Conservation (phyloP, 2,797 vertebrate genomes). For the Cyclura pinguis region DNA sequence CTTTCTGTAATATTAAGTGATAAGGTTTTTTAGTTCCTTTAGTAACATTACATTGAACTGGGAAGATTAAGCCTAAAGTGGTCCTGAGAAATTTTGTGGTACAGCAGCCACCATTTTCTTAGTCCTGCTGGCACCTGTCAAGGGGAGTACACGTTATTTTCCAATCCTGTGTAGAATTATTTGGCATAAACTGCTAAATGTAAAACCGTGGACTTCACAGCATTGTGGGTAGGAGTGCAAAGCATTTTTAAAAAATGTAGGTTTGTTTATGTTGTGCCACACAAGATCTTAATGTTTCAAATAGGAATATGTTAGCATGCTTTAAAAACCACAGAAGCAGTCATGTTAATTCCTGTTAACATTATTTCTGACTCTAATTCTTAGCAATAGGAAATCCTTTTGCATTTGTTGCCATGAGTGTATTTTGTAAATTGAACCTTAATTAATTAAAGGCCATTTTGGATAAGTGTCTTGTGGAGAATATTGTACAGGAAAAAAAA, state of each 20-base stretch:
- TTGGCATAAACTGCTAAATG: background rate
- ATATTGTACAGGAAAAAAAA: background rate
- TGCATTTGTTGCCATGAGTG: slow-evolving; percentile 43
- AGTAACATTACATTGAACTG: background rate
- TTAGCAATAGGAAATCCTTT: slow-evolving; percentile 41
- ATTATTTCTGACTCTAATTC: background rate
- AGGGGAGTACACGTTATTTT: too few species aligned
- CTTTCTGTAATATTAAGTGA: slow-evolving; percentile 57
- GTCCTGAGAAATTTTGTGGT: background rate
- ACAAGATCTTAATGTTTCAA: slow-evolving; percentile 40
- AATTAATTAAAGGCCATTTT: slow-evolving; percentile 69
- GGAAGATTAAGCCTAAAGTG: background rate
- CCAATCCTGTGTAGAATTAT: background rate
- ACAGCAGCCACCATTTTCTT: background rate
- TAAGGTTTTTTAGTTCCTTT: slow-evolving; percentile 54
- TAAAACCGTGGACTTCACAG: background rate
- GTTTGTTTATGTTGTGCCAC: slow-evolving; percentile 37
- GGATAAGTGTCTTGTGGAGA: slow-evolving; percentile 35
- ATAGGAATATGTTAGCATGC: slow-evolving; percentile 42
- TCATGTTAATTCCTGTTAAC: slow-evolving; percentile 6
- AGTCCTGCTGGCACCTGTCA: background rate
- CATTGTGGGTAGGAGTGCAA: background rate
- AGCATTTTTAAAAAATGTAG: background rate
- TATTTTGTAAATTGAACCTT: slow-evolving; percentile 56
- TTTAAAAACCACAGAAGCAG: slow-evolving; percentile 40